Percentiles rank a stretch among this genome's conserved stretches.
These are phyloP conservation scores for Sphaeramia orbicularis DNA, from an alignment of 2,797 vertebrate genomes.

Conservation along the genomic window DNA sequence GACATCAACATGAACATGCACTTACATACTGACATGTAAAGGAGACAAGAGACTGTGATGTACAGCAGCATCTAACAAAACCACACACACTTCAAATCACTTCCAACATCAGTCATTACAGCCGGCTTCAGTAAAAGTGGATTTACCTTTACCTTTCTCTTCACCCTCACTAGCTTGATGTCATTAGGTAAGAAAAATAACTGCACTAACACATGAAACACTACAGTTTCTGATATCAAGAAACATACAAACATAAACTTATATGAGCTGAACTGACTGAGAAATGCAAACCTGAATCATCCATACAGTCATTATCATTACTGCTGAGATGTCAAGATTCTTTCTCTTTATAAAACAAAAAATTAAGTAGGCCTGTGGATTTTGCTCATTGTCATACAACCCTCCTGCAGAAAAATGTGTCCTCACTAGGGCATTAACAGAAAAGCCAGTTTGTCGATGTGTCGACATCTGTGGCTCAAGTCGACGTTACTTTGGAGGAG, in stretches of 20 bases:
- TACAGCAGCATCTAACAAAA: neutral
- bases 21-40: slow-evolving; percentile 11
- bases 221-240: slow-evolving; percentile 15
- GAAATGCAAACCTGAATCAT: slow-evolving; percentile 50
- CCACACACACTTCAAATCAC: slow-evolving; percentile 8
- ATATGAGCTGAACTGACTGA: slow-evolving; percentile 18
- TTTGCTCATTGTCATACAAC: neutral
- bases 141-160: slow-evolving; percentile 26
- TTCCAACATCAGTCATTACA: slow-evolving; percentile 4
- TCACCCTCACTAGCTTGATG: neutral
- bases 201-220: slow-evolving; percentile 18
- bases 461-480: too few species aligned
- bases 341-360: slow-evolving; percentile 2
- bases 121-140: neutral
- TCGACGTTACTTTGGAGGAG: too few species aligned
- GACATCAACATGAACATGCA: slow-evolving; percentile 19
- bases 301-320: slow-evolving; percentile 43
- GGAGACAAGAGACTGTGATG: neutral
- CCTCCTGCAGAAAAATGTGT: neutral
- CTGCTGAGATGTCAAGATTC: too few species aligned
- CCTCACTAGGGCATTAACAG: too few species aligned
- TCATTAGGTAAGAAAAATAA: slow-evolving; percentile 20
- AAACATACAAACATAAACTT: slow-evolving; percentile 29
- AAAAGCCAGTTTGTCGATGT: too few species aligned
- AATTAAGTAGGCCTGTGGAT: slow-evolving; percentile 5